Base-by-base conservation (phyloP, 2,888 invertebrate genomes). In the Nomada flava region DNA sequence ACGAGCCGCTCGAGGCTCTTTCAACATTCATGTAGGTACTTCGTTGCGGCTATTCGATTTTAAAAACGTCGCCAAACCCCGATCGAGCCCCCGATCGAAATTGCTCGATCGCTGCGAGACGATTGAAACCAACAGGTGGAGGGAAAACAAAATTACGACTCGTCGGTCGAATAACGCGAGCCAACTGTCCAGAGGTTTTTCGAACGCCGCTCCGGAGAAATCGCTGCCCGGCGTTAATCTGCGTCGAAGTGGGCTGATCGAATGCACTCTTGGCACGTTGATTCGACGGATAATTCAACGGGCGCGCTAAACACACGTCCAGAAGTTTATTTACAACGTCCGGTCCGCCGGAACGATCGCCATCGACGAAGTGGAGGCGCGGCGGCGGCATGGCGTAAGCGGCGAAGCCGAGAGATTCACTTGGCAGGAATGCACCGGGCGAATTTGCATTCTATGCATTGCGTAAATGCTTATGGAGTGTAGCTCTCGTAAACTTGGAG, bases 371-470 rank as follows among this genome's bases (percentile, higher is more conserved):
- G 69, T 2, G n/a, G 26, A 2, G 57, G 44, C 15, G 20, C 7
- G 57, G 44, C 15, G 20, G 13, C 44, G 57, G 53, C n/a, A 29
- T 60, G 73, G 65, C 79, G 65, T 53, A 67, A 67, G 59, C 63
- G 65, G 65, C 63, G 67, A 44, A 55, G 53, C 64, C 75, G 82
- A 74, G 73, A 75, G 89, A 89, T 88, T 91, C 90, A 86, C 85
- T 86, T 80, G 76, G 78, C 75, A 84, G 87, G 90, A 90, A 91
- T 89, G 88, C 87, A 75, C 79, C 86, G 76, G 77, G 84, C 82
- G 88, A 92, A 91, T 92, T 91, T 92, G 91, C 91, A 92, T 92
- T 92, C 91, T 92, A 90, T 87, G 89, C 87, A 79, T 86, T 76
- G 87, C 88, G 79, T 84, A 77, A 85, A 88, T 86, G 79, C 79